Conservation (phyloP, 2,888 invertebrate species). For the Lucinisca nassula region DNA sequence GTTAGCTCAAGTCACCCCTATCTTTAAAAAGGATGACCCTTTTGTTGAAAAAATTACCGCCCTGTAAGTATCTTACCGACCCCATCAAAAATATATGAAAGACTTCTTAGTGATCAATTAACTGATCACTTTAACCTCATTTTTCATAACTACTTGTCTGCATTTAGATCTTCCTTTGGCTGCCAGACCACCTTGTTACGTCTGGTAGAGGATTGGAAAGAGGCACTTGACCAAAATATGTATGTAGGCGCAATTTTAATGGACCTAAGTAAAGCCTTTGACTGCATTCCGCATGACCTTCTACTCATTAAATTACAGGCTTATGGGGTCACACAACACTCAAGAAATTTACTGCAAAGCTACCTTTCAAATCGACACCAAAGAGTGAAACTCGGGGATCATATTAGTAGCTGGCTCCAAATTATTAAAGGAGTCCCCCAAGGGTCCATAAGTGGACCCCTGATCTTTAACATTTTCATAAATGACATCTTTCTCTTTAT, state of each 20-base stretch:
- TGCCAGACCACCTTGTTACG: constrained; percentile 35
- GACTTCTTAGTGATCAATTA: constrained; percentile 21
- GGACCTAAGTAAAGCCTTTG: constrained; percentile 1
- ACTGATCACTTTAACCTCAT: background rate
- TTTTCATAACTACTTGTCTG: constrained; percentile 29
- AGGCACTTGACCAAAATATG: constrained; percentile 1
- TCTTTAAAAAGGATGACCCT: constrained; percentile 42
- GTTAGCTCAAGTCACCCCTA: constrained; percentile 20
- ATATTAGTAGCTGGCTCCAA: background rate
- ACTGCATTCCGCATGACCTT: constrained; percentile 8
- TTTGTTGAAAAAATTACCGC: constrained; percentile 31
- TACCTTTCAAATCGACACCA: constrained; percentile 17
- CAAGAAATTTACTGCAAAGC: constrained; percentile 2
- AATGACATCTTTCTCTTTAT: background rate
- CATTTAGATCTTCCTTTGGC: constrained; percentile 14
- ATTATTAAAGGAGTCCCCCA: background rate
- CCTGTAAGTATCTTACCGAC: constrained; percentile 31
- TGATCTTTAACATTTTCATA: constrained; percentile 5
- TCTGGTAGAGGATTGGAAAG: background rate
- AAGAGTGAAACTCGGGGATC: background rate
- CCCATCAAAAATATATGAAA: constrained; percentile 29
- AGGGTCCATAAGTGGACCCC: background rate
- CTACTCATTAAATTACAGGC: background rate
- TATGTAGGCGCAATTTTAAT: constrained; percentile 8
- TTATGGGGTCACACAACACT: constrained; percentile 18